Percentiles rank a stretch among this genome's conserved stretches.
These are phyloP conservation scores for Collichthys lucidus DNA, from an alignment of 2,113 vertebrate species.

Conservation along the genomic window DNA sequence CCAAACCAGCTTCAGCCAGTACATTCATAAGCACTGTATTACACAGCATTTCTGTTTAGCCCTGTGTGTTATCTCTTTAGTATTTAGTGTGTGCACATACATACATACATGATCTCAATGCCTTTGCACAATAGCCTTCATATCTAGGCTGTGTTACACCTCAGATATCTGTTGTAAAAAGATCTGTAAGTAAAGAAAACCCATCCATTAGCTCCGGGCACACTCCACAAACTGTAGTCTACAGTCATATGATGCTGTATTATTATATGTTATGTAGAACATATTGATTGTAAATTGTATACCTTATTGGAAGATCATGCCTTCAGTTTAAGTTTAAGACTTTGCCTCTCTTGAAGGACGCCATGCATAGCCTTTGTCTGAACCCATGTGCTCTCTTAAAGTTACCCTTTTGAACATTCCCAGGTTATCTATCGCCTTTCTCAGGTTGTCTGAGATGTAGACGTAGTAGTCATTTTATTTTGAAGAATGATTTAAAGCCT, in stretches of 20 bases:
- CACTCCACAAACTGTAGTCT: slow-evolving; percentile 8
- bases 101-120: not conserved
- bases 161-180: slow-evolving; percentile 7
- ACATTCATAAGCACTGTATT: slow-evolving; percentile 2
- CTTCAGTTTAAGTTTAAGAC: slow-evolving; percentile 16
- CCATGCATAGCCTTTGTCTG: slow-evolving; percentile 10
- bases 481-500: not conserved
- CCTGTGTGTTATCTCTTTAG: not conserved
- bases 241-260: slow-evolving; percentile 1
- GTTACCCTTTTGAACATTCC: slow-evolving; percentile 37
- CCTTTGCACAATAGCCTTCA: slow-evolving; percentile 22
- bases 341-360: slow-evolving; percentile 27
- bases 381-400: not conserved
- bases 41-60: not conserved
- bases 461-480: slow-evolving; percentile 2
- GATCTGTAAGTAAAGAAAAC: not conserved
- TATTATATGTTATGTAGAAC: slow-evolving; percentile 1
- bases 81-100: not conserved
- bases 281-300: slow-evolving; percentile 35
- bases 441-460: not conserved
- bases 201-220: not conserved
- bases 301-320: slow-evolving; percentile 22
- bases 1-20: not conserved
- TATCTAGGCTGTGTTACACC: not conserved
- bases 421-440: not conserved